These are phyloP conservation scores for Corythornis madagascariensis DNA, from an alignment of 2,113 vertebrate genomes.

Conservation along the genomic window DNA sequence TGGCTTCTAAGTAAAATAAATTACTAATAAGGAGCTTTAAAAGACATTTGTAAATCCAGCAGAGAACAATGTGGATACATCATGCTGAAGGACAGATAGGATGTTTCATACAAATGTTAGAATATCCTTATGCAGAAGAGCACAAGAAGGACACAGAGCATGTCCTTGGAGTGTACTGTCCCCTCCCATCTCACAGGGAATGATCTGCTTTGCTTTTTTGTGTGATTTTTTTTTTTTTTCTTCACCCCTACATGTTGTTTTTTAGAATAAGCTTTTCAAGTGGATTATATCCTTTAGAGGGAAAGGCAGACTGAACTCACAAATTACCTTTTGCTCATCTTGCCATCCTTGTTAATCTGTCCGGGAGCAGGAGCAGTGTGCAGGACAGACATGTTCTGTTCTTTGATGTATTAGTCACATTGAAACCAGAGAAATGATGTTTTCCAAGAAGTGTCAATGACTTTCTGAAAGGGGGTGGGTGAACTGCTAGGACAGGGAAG, in stretches of 20 bases:
- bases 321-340: neutral
- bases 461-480: neutral
- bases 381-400: fast-evolving
- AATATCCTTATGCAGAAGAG: neutral
- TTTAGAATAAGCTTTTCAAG: neutral
- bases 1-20: neutral
- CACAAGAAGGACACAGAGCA: neutral
- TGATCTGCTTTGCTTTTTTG: neutral
- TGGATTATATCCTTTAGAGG: neutral
- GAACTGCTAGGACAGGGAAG: neutral
- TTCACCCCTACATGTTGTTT: neutral
- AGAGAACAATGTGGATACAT: neutral
- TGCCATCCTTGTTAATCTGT: neutral
- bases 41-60: neutral
- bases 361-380: neutral
- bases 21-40: neutral
- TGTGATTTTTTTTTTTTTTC: neutral
- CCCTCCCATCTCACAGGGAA: neutral
- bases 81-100: neutral
- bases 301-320: neutral
- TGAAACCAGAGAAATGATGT: too few relatives aligned
- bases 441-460: neutral
- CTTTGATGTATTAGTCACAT: neutral
- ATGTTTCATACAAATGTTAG: neutral
- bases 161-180: neutral